A percentile compares a stretch with the other conserved stretches of the same genome.
These are phyloP conservation scores for Cyaniris semiargus DNA, from an alignment of 2,888 invertebrate genomes.

Conservation along the genomic window DNA sequence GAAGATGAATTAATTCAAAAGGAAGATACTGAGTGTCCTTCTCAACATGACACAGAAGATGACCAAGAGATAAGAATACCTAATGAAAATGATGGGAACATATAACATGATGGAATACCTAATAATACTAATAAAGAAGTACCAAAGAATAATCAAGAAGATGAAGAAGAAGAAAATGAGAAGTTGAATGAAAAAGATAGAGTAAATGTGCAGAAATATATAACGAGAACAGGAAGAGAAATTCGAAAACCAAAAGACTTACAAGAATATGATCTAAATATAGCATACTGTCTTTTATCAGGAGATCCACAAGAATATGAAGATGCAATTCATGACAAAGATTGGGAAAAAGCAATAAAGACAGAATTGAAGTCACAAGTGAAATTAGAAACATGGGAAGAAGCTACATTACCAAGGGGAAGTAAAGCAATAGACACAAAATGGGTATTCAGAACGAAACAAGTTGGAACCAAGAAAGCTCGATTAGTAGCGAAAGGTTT, in stretches of 20 bases:
- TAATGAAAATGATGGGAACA: no score
- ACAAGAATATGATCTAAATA: constrained; percentile 1
- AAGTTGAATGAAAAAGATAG: no score
- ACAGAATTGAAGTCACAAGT: constrained; percentile 3
- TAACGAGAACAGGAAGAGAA: constrained; percentile 7
- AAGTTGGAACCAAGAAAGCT: constrained; percentile 41
- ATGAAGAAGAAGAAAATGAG: no score
- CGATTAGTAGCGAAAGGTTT: constrained; percentile 40
- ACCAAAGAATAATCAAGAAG: no score
- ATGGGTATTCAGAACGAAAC: constrained; percentile 42
- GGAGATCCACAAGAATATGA: background rate
- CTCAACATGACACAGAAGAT: no score
- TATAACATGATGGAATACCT: no score
- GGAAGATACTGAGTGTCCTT: no score
- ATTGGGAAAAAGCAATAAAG: constrained; percentile 15
- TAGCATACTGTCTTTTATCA: background rate
- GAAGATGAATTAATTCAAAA: no score
- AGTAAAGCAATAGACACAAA: constrained; percentile 41
- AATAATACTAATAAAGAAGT: no score
- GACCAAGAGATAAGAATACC: no score
- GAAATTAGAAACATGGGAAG: constrained; percentile 31
- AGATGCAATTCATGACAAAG: background rate
- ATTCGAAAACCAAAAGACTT: background rate
- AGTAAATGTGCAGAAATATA: no score
- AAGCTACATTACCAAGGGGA: constrained; percentile 32